Conservation (phyloP, 2,113 vertebrate genomes). For the Gadus chalcogrammus region DNA sequence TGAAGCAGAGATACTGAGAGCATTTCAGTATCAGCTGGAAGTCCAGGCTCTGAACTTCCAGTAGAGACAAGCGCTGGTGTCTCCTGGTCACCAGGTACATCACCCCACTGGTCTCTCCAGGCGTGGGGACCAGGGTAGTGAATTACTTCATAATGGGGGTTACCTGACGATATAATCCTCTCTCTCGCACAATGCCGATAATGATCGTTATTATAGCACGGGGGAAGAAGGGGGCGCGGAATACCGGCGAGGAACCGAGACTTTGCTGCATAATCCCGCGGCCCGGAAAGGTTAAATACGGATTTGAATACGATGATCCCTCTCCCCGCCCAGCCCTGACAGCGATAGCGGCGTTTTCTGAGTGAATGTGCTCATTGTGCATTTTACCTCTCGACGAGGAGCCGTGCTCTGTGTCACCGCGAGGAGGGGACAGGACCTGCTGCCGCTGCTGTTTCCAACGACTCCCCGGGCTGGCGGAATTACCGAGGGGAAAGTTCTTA, state of each 20-base stretch:
- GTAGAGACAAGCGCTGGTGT: too few relatives aligned
- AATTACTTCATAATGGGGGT: slow-evolving; percentile 75
- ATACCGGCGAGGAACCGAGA: slow-evolving; percentile 66
- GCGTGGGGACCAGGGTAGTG: slow-evolving; percentile 55
- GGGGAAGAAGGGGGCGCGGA: slow-evolving; percentile 67
- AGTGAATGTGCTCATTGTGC: slow-evolving; percentile 68
- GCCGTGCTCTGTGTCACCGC: slow-evolving; percentile 37
- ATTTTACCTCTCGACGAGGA: slow-evolving; percentile 59
- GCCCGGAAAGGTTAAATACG: slow-evolving; percentile 78
- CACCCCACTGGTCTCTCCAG: slow-evolving; percentile 49
- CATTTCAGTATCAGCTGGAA: too few relatives aligned
- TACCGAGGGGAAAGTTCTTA: slow-evolving; percentile 19
- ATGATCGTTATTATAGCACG: slow-evolving; percentile 77
- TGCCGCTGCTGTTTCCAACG: background rate
- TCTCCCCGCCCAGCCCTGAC: slow-evolving; percentile 48
- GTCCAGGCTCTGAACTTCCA: too few relatives aligned
- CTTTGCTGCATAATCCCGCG: slow-evolving; percentile 74
- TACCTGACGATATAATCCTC: slow-evolving; percentile 71
- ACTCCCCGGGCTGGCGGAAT: slow-evolving; percentile 27
- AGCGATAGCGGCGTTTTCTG: slow-evolving; percentile 54
- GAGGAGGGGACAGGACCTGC: slow-evolving; percentile 40
- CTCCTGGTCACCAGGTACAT: slow-evolving; percentile 66
- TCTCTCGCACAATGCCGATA: slow-evolving; percentile 73
- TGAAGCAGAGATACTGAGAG: too few relatives aligned
- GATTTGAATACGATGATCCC: slow-evolving; percentile 77